phyloP scores from a whole-genome alignment of 2,888 invertebrate species.

The Portevinia maculata region DNA sequence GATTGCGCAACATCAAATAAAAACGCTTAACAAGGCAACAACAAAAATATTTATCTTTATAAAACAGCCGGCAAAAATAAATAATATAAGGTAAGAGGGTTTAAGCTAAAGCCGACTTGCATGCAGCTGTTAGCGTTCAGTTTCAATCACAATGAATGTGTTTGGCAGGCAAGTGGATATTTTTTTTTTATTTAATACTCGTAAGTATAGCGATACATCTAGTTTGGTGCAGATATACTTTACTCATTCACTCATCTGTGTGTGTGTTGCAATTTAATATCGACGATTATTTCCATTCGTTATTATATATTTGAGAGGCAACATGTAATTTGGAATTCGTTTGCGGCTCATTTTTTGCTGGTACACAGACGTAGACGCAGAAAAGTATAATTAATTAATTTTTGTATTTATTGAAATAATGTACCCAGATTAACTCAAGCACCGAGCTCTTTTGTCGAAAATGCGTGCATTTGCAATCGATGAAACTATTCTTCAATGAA shows the following conservation, averaged over 20 bases:
- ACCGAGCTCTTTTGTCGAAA: no score
- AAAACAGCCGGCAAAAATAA: constrained; percentile 20
- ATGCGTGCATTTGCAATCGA: no score
- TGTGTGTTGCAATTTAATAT: constrained; percentile 37
- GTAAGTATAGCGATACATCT: constrained; percentile 22
- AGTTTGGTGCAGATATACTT: constrained; percentile 9
- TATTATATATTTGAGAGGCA: constrained; percentile 24
- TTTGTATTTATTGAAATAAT: no score
- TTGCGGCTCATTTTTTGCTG: constrained; percentile 12
- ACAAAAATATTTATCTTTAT: constrained; percentile 26
- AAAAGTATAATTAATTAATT: no score
- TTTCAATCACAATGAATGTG: constrained; percentile 15
- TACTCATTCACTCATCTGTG: background rate
- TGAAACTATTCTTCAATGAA: no score
- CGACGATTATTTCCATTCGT: constrained; percentile 37
- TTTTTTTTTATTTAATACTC: constrained; percentile 35
- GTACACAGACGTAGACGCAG: no score
- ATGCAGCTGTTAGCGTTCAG: constrained; percentile 47
- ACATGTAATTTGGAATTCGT: constrained; percentile 31
- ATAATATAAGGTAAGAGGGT: constrained; percentile 30
- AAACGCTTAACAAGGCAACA: background rate
- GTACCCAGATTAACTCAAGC: no score
- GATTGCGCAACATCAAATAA: constrained; percentile 25
- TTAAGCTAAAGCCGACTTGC: constrained; percentile 23
- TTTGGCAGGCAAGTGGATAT: constrained; percentile 24